phyloP scores from a whole-genome alignment of 2,797 vertebrate genomes.

The Melanotaenia pygmaea region DNA sequence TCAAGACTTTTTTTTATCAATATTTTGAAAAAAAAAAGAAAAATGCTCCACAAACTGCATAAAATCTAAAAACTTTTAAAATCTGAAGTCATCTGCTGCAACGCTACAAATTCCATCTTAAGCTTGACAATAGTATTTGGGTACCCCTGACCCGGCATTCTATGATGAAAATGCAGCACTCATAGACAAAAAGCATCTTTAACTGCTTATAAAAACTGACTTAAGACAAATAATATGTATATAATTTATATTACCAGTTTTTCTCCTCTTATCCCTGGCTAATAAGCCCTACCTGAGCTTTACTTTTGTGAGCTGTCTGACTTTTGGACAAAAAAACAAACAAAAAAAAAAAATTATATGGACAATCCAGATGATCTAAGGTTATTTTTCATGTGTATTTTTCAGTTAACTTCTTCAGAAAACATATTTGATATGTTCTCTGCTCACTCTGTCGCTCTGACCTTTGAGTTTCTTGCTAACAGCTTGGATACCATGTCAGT shows the following conservation, averaged over 20 bases:
- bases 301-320: background rate
- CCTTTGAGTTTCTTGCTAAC: constrained; percentile 8
- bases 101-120: constrained; percentile 5
- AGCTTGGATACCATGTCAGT: background rate
- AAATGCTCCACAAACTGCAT: background rate
- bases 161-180: constrained; percentile 1
- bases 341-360: background rate
- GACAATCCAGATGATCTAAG: background rate
- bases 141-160: constrained; percentile 33
- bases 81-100: background rate
- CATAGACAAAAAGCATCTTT: constrained; percentile 15
- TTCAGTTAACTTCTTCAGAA: constrained; percentile 2
- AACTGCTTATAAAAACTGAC: constrained; percentile 5
- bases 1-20: background rate
- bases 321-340: background rate
- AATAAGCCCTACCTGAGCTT: background rate
- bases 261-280: constrained; percentile 7
- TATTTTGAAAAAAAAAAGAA: background rate
- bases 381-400: constrained; percentile 12
- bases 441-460: constrained; percentile 2
- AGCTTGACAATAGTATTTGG: background rate
- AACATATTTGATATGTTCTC: background rate
- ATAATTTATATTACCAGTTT: constrained; percentile 7
- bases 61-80: background rate
- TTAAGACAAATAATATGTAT: constrained; percentile 9